Conservation (phyloP, 1,140 invertebrate genomes). For the Rhopalosiphum maidis region DNA sequence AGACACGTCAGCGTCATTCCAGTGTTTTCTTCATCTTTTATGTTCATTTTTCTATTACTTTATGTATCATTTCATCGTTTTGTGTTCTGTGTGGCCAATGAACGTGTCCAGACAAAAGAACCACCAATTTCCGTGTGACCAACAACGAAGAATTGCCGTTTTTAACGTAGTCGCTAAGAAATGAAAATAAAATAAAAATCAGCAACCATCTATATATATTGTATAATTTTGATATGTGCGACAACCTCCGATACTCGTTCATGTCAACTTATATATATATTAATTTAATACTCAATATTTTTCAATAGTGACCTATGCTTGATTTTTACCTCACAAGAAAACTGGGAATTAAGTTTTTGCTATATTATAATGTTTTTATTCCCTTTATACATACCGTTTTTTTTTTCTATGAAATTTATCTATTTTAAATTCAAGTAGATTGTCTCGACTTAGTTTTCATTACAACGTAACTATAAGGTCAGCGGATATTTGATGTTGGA, state of each 20-base stretch:
- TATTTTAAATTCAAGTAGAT: neutral
- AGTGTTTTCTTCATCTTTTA: neutral
- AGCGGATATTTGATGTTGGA: neutral
- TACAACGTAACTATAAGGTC: neutral
- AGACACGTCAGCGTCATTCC: neutral
- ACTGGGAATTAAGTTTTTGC: neutral
- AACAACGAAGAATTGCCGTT: neutral
- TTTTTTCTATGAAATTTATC: neutral
- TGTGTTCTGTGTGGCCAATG: neutral
- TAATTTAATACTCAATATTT: neutral
- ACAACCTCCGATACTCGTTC: neutral
- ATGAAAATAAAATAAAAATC: neutral
- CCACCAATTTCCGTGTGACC: neutral
- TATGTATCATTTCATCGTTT: neutral
- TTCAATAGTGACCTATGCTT: neutral
- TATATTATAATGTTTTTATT: neutral
- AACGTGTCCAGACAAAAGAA: neutral
- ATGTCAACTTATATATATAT: neutral
- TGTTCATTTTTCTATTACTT: neutral
- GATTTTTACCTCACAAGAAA: no score
- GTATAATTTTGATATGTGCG: neutral
- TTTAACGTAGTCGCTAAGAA: neutral
- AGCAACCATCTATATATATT: neutral
- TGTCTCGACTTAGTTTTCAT: neutral
- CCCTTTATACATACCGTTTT: neutral